A percentile compares a stretch with the other conserved stretches of the same genome.
These are phyloP conservation scores for Pelodytes ibericus DNA, from an alignment of 2,797 vertebrate species.

Conservation along the genomic window DNA sequence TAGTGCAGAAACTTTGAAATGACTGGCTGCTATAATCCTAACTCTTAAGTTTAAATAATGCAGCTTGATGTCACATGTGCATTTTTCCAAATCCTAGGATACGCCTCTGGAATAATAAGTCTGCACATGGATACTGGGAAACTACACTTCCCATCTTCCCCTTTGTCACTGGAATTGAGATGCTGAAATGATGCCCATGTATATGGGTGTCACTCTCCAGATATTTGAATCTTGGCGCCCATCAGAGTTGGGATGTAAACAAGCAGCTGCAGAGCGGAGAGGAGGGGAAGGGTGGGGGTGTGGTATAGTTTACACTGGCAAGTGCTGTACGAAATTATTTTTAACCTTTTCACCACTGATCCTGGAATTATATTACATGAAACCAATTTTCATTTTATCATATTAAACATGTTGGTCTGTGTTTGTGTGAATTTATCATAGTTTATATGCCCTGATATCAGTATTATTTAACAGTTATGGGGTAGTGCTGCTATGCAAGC, in stretches of 20 bases:
- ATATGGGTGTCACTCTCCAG: neutral
- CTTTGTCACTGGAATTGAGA: neutral
- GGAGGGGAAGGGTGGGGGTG: neutral
- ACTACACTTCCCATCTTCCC: neutral
- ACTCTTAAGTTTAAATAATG: neutral
- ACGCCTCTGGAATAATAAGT: neutral
- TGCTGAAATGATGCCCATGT: slow-evolving; percentile 7
- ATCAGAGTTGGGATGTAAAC: slow-evolving; percentile 7
- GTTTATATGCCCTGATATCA: no score
- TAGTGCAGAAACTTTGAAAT: neutral
- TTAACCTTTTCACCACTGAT: neutral
- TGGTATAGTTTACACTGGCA: neutral
- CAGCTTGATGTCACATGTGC: neutral
- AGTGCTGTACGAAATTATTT: neutral
- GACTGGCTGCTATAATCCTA: neutral
- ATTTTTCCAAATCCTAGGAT: neutral
- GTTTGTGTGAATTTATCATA: no score
- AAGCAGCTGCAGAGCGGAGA: slow-evolving; percentile 11
- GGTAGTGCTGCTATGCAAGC: no score
- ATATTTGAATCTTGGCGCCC: slow-evolving; percentile 48
- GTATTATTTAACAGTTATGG: no score
- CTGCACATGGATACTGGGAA: neutral
- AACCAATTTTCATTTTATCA: no score
- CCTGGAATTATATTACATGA: no score
- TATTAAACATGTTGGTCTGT: no score